phyloP scores from a whole-genome alignment of 2,797 vertebrate species.

The Hoplostethus atlanticus region DNA sequence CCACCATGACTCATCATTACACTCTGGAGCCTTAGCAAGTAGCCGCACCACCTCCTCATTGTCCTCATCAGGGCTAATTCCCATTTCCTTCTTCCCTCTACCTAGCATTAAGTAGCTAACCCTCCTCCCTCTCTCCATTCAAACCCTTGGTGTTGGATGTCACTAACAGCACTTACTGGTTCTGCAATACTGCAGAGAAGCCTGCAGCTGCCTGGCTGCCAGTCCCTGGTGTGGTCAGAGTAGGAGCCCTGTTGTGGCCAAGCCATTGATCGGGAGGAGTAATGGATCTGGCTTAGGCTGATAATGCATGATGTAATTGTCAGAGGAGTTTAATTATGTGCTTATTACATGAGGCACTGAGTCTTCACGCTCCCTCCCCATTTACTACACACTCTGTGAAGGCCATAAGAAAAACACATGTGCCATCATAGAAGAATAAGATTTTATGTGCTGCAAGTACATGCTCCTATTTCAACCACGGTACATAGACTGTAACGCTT shows the following conservation, averaged over 20 bases:
- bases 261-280: slow-evolving; percentile 88
- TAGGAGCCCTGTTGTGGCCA: slow-evolving; percentile 78
- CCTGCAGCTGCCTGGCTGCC: slow-evolving; percentile 68
- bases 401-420: slow-evolving; percentile 44
- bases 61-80: slow-evolving; percentile 76
- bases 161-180: slow-evolving; percentile 86
- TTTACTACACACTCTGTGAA: slow-evolving; percentile 68
- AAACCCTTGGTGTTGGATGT: slow-evolving; percentile 80
- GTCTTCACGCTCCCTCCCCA: slow-evolving; percentile 77
- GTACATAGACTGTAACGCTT: no score
- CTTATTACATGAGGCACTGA: slow-evolving; percentile 83
- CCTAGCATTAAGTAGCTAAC: slow-evolving; percentile 75
- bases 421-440: slow-evolving; percentile 39
- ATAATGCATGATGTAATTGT: slow-evolving; percentile 94
- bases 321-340: slow-evolving; percentile 92
- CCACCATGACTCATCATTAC: slow-evolving; percentile 81
- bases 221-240: slow-evolving; percentile 78
- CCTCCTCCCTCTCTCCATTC: slow-evolving; percentile 59
- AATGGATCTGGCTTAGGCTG: slow-evolving; percentile 89
- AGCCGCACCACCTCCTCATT: slow-evolving; percentile 71
- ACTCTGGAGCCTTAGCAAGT: slow-evolving; percentile 67
- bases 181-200: slow-evolving; percentile 69
- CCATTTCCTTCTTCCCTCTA: slow-evolving; percentile 77
- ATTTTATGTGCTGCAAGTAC: slow-evolving; percentile 29
- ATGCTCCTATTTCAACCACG: no score